Conservation (phyloP, 2,113 vertebrate species). For the Panurus biarmicus region DNA sequence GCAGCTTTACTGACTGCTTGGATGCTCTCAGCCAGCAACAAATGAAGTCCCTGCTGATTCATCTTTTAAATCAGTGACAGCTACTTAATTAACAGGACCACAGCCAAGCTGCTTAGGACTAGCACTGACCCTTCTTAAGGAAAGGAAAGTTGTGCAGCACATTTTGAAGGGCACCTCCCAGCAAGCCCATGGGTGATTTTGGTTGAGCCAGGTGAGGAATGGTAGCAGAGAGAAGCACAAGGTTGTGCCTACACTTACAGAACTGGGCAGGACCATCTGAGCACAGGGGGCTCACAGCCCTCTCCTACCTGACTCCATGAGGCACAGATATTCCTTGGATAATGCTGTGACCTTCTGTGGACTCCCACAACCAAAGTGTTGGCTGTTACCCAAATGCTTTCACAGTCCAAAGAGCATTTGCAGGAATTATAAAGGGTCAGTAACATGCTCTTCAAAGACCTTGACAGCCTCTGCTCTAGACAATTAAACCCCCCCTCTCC, state of each 20-base stretch:
- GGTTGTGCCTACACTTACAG: neutral
- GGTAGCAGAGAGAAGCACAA: neutral
- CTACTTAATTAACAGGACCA: constrained; percentile 27
- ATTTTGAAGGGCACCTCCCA: neutral
- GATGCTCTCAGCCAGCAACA: neutral
- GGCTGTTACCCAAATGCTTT: neutral
- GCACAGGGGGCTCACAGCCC: neutral
- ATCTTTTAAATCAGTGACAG: constrained; percentile 27
- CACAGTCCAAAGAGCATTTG: neutral
- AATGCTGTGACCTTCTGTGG: neutral
- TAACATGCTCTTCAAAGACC: neutral
- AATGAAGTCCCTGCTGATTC: constrained; percentile 31
- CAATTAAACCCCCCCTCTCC: neutral
- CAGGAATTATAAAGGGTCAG: neutral
- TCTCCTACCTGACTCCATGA: neutral
- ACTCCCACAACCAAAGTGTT: neutral
- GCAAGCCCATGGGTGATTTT: neutral
- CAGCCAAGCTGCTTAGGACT: constrained; percentile 26
- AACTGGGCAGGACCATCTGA: neutral
- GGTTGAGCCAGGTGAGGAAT: neutral
- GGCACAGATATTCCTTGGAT: neutral
- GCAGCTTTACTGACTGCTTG: neutral
- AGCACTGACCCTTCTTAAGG: constrained; percentile 1
- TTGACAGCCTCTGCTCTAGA: neutral
- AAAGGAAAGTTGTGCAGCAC: neutral